Conservation (phyloP, 2,888 invertebrate species). For the Aspidiotus rigidus region DNA sequence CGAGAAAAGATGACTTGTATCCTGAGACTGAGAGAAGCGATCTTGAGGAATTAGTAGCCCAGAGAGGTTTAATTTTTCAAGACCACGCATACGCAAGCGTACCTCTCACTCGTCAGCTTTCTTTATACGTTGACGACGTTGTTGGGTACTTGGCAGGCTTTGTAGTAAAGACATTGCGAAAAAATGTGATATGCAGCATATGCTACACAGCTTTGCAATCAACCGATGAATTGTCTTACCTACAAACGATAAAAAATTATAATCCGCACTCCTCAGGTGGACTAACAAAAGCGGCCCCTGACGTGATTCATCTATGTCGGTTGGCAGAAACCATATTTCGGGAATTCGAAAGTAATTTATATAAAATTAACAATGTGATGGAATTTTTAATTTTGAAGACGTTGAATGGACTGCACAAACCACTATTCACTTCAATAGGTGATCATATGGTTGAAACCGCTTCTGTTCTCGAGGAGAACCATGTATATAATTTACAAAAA, state of each 20-base stretch:
- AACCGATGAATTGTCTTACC: background rate
- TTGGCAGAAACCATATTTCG: background rate
- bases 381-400: background rate
- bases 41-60: no score
- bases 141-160: background rate
- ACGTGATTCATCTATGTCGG: background rate
- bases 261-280: background rate
- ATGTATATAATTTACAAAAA: slow-evolving; percentile 1
- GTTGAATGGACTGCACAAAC: background rate
- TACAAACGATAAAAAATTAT: background rate
- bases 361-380: background rate
- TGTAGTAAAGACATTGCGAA: background rate
- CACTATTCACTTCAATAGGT: background rate
- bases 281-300: background rate
- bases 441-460: background rate
- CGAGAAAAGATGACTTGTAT: background rate
- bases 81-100: background rate
- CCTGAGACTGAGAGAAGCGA: no score
- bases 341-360: background rate
- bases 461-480: background rate
- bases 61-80: no score
- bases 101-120: no score
- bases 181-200: background rate
- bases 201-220: background rate
- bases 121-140: background rate